Evolutionary conservation across 2,888 invertebrate genomes (phyloP).

Genomic region (Beris morrisii): DNA sequence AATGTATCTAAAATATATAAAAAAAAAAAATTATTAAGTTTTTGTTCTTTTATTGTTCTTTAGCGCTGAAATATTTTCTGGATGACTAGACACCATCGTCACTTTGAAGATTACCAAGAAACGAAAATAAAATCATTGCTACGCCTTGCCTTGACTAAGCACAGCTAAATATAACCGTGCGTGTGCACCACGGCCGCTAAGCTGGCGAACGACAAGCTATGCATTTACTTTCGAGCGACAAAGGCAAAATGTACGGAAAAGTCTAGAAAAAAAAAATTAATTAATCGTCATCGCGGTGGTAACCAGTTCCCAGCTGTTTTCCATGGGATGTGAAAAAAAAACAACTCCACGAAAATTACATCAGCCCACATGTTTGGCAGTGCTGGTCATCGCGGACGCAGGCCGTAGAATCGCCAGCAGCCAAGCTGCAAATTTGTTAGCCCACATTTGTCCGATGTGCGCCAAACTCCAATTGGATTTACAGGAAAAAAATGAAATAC

Average conservation of each 20-base stretch:
- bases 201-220: too few relatives aligned
- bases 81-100: constrained; percentile 17
- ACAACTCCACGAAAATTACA: constrained; percentile 19
- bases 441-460: neutral
- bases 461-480: constrained; percentile 3
- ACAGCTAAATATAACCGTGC: constrained; percentile 19
- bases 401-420: neutral
- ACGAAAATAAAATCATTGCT: constrained; percentile 16
- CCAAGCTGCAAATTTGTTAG: neutral
- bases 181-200: constrained; percentile 11
- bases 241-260: too few relatives aligned
- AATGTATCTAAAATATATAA: neutral
- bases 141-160: neutral
- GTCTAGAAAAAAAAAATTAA: too few relatives aligned
- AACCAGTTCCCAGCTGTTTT: too few relatives aligned
- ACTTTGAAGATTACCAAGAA: constrained; percentile 14
- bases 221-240: too few relatives aligned
- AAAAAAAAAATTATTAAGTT: neutral
- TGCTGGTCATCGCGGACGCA: constrained; percentile 5
- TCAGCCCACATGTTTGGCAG: neutral
- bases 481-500: too few relatives aligned
- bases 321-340: too few relatives aligned
- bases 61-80: constrained; percentile 9
- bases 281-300: too few relatives aligned
- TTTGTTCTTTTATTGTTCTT: constrained; percentile 2